phyloP scores from a whole-genome alignment of 2,113 vertebrate species.

The Halichoeres trimaculatus region DNA sequence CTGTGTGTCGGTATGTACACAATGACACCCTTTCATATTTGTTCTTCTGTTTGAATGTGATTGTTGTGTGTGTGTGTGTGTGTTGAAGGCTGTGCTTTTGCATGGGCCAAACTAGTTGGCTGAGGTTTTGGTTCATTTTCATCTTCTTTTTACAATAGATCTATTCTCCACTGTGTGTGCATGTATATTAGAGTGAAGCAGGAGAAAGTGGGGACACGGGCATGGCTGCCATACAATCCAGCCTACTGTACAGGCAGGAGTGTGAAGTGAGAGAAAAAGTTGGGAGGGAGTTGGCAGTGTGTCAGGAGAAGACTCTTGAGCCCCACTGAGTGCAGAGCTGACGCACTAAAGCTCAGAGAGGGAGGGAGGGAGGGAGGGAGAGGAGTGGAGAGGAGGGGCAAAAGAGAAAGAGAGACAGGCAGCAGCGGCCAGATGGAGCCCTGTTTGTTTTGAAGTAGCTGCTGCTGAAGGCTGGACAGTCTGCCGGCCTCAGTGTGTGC shows the following conservation, averaged over 20 bases:
- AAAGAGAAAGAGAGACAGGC: constrained; percentile 35
- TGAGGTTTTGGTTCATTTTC: constrained; percentile 54
- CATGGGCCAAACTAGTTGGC: constrained; percentile 62
- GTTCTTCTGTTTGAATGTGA: constrained; percentile 66
- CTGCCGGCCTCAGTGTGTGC: constrained; percentile 4
- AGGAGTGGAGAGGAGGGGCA: constrained; percentile 35
- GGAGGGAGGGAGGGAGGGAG: constrained; percentile 30
- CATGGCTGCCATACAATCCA: constrained; percentile 38
- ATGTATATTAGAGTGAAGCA: constrained; percentile 17
- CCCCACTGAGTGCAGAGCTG: constrained; percentile 76
- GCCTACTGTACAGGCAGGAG: constrained; percentile 55
- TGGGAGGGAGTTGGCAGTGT: constrained; percentile 77
- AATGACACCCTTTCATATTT: constrained; percentile 78
- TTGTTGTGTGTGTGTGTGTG: no score
- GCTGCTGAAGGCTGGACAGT: constrained; percentile 57
- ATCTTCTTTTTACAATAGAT: constrained; percentile 55
- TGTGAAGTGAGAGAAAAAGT: constrained; percentile 55
- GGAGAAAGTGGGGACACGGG: constrained; percentile 20
- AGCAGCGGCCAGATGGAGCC: constrained; percentile 73
- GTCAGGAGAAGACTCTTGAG: constrained; percentile 68
- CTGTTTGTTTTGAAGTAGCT: constrained; percentile 74
- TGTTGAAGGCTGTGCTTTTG: constrained; percentile 59
- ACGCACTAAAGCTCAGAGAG: constrained; percentile 72
- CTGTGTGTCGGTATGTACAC: constrained; percentile 63
- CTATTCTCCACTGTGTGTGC: constrained; percentile 37